Evolutionary conservation across 2,113 vertebrate genomes (phyloP).

Genomic region (Rhinogobius similis): DNA sequence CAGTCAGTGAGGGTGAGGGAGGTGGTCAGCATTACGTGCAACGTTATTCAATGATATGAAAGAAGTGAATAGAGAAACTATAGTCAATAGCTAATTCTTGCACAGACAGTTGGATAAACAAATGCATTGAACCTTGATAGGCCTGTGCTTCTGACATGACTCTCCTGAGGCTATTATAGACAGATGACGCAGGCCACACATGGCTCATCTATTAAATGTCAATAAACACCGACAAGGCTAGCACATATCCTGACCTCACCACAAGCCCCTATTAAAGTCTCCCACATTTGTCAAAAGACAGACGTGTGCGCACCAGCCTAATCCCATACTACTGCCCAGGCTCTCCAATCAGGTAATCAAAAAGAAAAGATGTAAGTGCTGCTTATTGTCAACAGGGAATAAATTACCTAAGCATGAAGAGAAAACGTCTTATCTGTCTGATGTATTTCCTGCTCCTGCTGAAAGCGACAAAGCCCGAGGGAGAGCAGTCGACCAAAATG

Average conservation of each 20-base stretch:
- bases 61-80: conserved; percentile 41
- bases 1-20: conserved; percentile 41
- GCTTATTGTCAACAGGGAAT: conserved; percentile 68
- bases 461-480: conserved; percentile 71
- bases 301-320: conserved; percentile 37
- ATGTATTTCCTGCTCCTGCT: conserved; percentile 73
- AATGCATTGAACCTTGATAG: conserved; percentile 60
- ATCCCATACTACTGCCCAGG: conserved; percentile 20
- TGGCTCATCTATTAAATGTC: conserved; percentile 35
- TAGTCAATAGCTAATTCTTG: conserved; percentile 64
- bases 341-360: conserved; percentile 58
- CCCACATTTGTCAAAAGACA: conserved; percentile 19
- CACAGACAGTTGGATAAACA: conserved; percentile 61
- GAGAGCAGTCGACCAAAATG: conserved; percentile 67
- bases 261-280: conserved; percentile 52
- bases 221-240: conserved; percentile 46
- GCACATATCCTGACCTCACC: conserved; percentile 36
- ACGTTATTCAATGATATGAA: conserved; percentile 46
- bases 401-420: conserved; percentile 69
- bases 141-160: conserved; percentile 49
- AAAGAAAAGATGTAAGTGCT: conserved; percentile 55
- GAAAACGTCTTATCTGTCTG: conserved; percentile 72
- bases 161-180: conserved; percentile 54
- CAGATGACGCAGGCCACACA: conserved; percentile 38
- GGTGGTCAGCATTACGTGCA: conserved; percentile 59